Evolutionary conservation across 1,140 invertebrate species (phyloP), one percentile per base, ranked within the genome.

Genomic region (Geopemphigus sp.): DNA sequence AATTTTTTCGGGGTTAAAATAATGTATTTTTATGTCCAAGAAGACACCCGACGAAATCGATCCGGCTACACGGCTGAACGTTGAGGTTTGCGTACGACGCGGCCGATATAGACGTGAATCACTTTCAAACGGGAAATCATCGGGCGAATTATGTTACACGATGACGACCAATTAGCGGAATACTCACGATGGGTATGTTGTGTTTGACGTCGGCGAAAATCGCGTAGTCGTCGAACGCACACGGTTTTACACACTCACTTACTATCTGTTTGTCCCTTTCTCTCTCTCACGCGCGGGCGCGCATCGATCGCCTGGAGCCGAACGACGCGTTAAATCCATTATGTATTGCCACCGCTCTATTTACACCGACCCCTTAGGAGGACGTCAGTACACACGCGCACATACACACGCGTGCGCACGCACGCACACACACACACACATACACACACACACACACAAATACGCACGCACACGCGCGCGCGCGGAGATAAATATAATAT

Each of bases 241-340:
- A 32, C 17, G 17, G 26, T 63, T 29, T 19, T 63, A 63, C 29
- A 63, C 17, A 19, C 19, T 10, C 19, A 19, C 59, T n/a, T n/a
- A n/a, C n/a, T n/a, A 39, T 3, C 32, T 39, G 3, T 39, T 0
- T 19, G 15, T 19, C 54, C 0, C 19, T 17, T 22, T 8, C 24
- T 0, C 24, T 14, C 59, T 26, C 29, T 10, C 29, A 11, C 5
- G 15, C 47, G 4, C 15, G 14, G 15, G 10, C 53, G 17, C 47
- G 45, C 50, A 56, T 50, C 1, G 14, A 14, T 26, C 8, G 32
- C 50, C 47, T 17, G 24, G n/a, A 29, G 68, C 68, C 56, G 53
- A 39, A 59, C 72, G 72, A 59, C 59, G 56, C 72, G 56, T 76
- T 57, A 76, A 76, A 76, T 59, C 29, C 45, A 76, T 59, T 59